Conservation (phyloP, 35 echinoderm and acorn worm species). For the Ophiothrix spiculata region DNA sequence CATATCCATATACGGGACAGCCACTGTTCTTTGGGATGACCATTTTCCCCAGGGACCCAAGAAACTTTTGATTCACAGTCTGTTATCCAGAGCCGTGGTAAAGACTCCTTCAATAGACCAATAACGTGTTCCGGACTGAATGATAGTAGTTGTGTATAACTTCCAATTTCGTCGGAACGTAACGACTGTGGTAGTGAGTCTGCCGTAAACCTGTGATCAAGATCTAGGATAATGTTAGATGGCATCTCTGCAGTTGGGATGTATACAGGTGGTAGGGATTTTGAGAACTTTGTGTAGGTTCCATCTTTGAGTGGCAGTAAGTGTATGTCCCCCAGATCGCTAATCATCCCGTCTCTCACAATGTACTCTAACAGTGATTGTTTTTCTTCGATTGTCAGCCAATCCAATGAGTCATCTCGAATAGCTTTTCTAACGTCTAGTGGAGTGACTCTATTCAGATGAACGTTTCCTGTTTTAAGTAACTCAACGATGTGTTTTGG, state of each 20-base stretch:
- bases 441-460: conserved; percentile 20
- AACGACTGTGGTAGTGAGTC: neutral
- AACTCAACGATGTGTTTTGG: no score
- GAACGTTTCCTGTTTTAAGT: no score
- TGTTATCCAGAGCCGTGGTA: neutral
- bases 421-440: conserved; percentile 15
- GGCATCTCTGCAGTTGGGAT: neutral
- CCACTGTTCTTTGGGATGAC: conserved; percentile 3
- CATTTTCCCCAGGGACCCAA: neutral
- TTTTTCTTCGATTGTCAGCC: conserved; percentile 35
- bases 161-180: neutral
- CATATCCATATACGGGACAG: conserved; percentile 6
- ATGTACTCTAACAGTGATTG: conserved; percentile 42
- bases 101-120: neutral
- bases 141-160: conserved; percentile 6
- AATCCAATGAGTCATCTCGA: conserved; percentile 2
- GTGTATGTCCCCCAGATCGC: conserved; percentile 21
- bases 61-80: neutral
- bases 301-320: conserved; percentile 53
- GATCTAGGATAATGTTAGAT: conserved; percentile 5
- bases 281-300: conserved; percentile 19
- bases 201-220: conserved; percentile 13
- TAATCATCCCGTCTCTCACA: neutral
- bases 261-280: neutral
- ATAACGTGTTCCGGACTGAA: neutral